phyloP scores from a whole-genome alignment of 2,797 vertebrate genomes.

The Eulemur rubriventer region DNA sequence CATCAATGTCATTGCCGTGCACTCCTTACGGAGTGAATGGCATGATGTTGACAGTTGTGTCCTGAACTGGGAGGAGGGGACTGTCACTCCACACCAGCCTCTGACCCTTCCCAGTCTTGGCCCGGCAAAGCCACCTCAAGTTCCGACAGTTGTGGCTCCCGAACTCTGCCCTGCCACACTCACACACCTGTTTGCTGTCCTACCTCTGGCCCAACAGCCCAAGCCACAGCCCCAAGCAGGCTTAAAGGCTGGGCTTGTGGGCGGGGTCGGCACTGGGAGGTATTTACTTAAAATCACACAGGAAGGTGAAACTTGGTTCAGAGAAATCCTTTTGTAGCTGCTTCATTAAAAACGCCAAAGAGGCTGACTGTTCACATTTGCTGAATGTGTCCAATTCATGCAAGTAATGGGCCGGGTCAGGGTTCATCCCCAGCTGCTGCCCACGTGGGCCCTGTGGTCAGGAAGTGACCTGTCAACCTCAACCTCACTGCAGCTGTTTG shows the following conservation, averaged over 20 bases:
- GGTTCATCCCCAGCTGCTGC: background rate
- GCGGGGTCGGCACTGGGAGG: background rate
- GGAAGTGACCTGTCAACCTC: background rate
- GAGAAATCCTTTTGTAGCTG: conserved; percentile 49
- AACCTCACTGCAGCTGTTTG: background rate
- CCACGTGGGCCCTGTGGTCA: background rate
- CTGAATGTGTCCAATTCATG: background rate
- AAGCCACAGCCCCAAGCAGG: conserved; percentile 46
- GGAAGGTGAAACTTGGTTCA: conserved; percentile 60
- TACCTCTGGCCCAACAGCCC: background rate
- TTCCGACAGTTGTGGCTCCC: conserved; percentile 59
- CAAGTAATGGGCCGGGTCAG: background rate
- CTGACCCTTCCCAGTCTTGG: background rate
- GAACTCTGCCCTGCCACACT: background rate
- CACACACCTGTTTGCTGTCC: conserved; percentile 58
- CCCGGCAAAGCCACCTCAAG: background rate
- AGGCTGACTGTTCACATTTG: background rate
- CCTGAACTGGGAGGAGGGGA: background rate
- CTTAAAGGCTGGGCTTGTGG: conserved; percentile 52
- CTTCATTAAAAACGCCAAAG: conserved; percentile 18
- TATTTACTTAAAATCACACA: conserved; percentile 63
- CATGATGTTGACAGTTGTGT: background rate
- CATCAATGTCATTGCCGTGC: rapidly evolving
- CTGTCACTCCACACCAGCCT: background rate
- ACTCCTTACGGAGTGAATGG: background rate